A percentile compares a stretch with the other conserved stretches of the same genome.
These are phyloP conservation scores for Odontocolon sp. DNA, from an alignment of 2,888 invertebrate genomes.

Conservation along the genomic window DNA sequence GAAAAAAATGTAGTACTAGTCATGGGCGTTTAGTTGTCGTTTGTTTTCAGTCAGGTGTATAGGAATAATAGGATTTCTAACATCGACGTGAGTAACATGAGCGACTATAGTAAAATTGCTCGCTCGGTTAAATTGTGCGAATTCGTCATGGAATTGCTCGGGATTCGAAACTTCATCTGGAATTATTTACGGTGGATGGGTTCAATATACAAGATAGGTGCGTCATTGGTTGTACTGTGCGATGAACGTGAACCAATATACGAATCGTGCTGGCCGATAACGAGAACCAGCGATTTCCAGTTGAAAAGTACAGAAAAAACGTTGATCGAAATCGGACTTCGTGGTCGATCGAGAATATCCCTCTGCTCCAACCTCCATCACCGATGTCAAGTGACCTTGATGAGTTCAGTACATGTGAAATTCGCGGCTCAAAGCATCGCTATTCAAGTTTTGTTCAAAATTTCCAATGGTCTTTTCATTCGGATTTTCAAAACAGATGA, in stretches of 20 bases:
- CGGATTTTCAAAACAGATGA: not conserved
- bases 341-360: not conserved
- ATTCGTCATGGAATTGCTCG: not conserved
- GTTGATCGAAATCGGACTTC: constrained; percentile 23
- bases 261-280: not conserved
- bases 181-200: constrained; percentile 54
- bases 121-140: constrained; percentile 20
- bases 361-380: constrained; percentile 17
- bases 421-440: constrained; percentile 44
- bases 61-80: not conserved
- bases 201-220: constrained; percentile 6
- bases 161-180: constrained; percentile 32
- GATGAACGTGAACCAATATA: not conserved
- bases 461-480: constrained; percentile 15
- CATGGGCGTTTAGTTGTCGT: too few species aligned
- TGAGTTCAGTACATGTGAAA: constrained; percentile 39
- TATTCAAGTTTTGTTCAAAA: not conserved
- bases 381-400: constrained; percentile 43
- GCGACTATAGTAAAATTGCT: not conserved
- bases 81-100: not conserved
- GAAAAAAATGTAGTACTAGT: too few species aligned
- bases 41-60: too few species aligned
- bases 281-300: constrained; percentile 25
- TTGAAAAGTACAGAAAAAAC: constrained; percentile 20
- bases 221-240: constrained; percentile 38